Evolutionary conservation across 2,888 invertebrate genomes (phyloP).

Genomic region (Leucophenga montana): DNA sequence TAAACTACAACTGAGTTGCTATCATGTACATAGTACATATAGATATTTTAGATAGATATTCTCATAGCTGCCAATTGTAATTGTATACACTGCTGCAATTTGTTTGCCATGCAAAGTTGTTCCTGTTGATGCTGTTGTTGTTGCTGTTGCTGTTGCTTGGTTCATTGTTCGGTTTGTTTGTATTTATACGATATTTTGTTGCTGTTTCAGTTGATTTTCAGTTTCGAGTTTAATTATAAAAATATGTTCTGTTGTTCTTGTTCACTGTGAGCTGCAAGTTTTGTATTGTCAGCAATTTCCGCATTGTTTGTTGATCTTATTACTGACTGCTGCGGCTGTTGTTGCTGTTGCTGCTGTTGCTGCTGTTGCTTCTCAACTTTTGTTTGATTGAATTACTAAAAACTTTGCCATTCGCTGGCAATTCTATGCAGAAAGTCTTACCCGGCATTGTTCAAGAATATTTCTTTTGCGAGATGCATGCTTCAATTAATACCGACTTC

Average conservation of each 20-base stretch:
- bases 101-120: conserved; percentile 24
- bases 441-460: conserved; percentile 20
- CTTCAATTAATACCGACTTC: background rate
- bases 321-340: conserved; percentile 30
- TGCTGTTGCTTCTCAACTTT: conserved; percentile 42
- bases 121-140: conserved; percentile 28
- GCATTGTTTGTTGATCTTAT: conserved; percentile 39
- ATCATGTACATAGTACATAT: no score
- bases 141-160: conserved; percentile 26
- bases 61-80: background rate
- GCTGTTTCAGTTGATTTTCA: conserved; percentile 23
- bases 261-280: background rate
- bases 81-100: background rate
- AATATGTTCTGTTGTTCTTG: conserved; percentile 28
- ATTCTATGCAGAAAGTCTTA: background rate
- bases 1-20: background rate
- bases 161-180: conserved; percentile 30
- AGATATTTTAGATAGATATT: background rate
- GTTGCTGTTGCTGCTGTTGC: conserved; percentile 36
- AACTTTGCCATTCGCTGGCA: background rate
- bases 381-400: conserved; percentile 36
- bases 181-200: background rate
- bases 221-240: conserved; percentile 48
- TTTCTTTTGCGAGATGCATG: conserved; percentile 14
- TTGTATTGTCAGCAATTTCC: conserved; percentile 54